Base-by-base conservation (phyloP, 2,113 vertebrate genomes). In the Numida meleagris region DNA sequence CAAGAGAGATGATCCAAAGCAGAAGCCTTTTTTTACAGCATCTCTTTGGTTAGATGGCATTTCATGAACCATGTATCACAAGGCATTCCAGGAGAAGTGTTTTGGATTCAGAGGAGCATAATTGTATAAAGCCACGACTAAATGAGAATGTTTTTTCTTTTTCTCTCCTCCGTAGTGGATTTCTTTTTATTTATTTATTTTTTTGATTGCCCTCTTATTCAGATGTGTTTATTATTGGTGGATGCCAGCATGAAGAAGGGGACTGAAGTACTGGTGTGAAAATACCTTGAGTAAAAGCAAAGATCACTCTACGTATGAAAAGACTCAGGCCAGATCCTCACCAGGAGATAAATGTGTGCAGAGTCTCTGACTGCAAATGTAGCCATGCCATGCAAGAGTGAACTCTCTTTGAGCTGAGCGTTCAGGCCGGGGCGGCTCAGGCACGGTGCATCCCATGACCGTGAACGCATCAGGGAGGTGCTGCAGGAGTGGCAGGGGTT, bases 391-490 rank as follows among this genome's bases (percentile, higher is more conserved):
- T 79, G 11, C 34, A 13, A 12, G 50, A 31, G 14, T 36, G 38
- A 79, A 48, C 51, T 23, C 62, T 74, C 24, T 9, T 19, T 0
- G 2, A 67, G 21, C 53, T 1, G 4, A 65, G 43, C 1, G 3
- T 66, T 87, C 58, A 90, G 72, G 33, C 50, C 34, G 20, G 50
- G 19, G 50, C 1, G 3, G 51, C 73, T 88, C 7, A 11, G 66
- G 48, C 62, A 66, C 2, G 2, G 24, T 15, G 7, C 9, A 4
- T 65, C 66, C 34, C 34, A 21, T 74, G 89, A 51, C 66, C 4
- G 2, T 53, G 63, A 87, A 53, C 2, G 5, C 71, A 33, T 0
- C 0, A 0, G 6, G 24, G 48, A 76, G 17, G 20, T 46, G 53
- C 33, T 82, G 34, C 0, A 0, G 67, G 27, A 66, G 55, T 45